Conservation (phyloP, 2,888 invertebrate genomes). For the Scaptomyza caliginosa region DNA sequence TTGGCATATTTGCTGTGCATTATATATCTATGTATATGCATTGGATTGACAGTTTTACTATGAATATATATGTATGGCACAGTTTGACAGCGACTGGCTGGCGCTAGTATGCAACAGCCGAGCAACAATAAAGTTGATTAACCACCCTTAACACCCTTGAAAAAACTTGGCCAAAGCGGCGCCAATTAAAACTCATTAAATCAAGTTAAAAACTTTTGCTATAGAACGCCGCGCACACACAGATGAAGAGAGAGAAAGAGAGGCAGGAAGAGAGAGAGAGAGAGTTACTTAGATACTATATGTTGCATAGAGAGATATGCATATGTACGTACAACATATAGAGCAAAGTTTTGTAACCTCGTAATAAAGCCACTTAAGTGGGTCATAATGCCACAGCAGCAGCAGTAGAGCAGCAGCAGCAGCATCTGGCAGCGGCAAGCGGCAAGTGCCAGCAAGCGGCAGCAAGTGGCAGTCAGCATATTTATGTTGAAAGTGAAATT, state of each 20-base stretch:
- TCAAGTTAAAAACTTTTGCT: slow-evolving; percentile 74
- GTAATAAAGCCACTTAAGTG: slow-evolving; percentile 81
- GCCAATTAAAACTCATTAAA: slow-evolving; percentile 79
- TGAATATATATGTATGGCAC: slow-evolving; percentile 33
- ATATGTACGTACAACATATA: neutral
- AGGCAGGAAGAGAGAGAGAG: neutral
- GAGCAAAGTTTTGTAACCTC: slow-evolving; percentile 76
- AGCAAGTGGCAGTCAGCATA: slow-evolving; percentile 50
- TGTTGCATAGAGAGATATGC: slow-evolving; percentile 16
- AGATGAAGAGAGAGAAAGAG: neutral
- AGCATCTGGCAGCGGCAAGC: slow-evolving; percentile 17
- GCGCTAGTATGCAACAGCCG: slow-evolving; percentile 12
- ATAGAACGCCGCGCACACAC: slow-evolving; percentile 8
- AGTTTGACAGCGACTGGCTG: slow-evolving; percentile 37
- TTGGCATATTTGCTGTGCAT: slow-evolving; percentile 32
- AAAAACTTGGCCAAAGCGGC: slow-evolving; percentile 52
- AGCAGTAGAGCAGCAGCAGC: slow-evolving; percentile 10
- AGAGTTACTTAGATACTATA: neutral
- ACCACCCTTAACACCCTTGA: slow-evolving; percentile 42
- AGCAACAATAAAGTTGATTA: slow-evolving; percentile 24
- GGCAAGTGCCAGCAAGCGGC: slow-evolving; percentile 29
- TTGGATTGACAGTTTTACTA: slow-evolving; percentile 73
- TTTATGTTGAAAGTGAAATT: slow-evolving; percentile 79
- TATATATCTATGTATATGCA: neutral
- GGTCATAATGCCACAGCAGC: slow-evolving; percentile 73